A percentile compares a stretch with the other conserved stretches of the same genome.
phyloP scores from a whole-genome alignment of 2,797 vertebrate genomes.

The Salarias fasciatus region DNA sequence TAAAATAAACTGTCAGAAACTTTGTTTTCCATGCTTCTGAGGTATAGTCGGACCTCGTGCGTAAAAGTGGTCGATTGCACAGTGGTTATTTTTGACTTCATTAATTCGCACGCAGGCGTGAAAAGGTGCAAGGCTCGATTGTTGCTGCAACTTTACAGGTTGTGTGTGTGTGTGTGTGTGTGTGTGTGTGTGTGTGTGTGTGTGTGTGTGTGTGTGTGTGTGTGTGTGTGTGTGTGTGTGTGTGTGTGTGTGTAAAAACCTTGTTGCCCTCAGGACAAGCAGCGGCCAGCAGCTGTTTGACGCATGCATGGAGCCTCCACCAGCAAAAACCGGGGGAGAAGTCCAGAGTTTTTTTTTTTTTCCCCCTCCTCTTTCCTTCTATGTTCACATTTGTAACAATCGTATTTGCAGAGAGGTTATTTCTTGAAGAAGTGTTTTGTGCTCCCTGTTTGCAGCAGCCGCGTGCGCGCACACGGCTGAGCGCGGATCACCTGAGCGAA shows the following conservation, averaged over 20 bases:
- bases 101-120: conserved; percentile 65
- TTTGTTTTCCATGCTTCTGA: no score
- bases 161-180: background rate
- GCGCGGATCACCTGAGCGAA: conserved; percentile 43
- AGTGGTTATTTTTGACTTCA: conserved; percentile 73
- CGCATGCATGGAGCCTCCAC: conserved; percentile 61
- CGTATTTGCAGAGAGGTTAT: conserved; percentile 20
- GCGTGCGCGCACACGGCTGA: background rate
- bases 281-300: conserved; percentile 74
- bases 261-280: conserved; percentile 65
- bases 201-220: conserved; percentile 30
- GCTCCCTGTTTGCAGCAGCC: conserved; percentile 9
- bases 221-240: conserved; percentile 40
- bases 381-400: conserved; percentile 42
- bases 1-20: no score
- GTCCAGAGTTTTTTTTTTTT: conserved; percentile 6
- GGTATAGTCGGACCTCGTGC: no score
- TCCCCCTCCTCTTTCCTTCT: conserved; percentile 1
- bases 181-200: conserved; percentile 23
- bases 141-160: conserved; percentile 35
- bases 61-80: conserved; percentile 34
- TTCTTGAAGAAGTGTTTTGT: conserved; percentile 28
- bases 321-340: conserved; percentile 33
- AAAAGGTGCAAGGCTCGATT: conserved; percentile 55
- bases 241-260: conserved; percentile 46